phyloP scores from a whole-genome alignment of 2,113 vertebrate genomes.

The Ctenomys sociabilis region DNA sequence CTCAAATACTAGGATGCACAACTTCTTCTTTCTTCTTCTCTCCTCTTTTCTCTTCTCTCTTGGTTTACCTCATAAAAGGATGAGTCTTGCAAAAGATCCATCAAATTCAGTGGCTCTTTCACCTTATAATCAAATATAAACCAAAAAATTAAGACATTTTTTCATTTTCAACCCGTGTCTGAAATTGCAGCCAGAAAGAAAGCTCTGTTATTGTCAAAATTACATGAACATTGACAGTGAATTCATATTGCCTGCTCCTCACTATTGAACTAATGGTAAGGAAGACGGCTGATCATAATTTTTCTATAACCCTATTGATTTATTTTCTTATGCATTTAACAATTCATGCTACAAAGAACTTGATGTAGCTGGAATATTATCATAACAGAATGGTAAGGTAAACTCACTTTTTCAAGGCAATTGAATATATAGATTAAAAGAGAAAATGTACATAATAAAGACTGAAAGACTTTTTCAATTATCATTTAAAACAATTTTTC shows the following conservation, averaged over 20 bases:
- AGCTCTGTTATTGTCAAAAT: neutral
- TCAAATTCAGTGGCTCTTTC: neutral
- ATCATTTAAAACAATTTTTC: conserved; percentile 11
- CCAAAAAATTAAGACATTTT: neutral
- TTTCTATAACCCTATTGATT: neutral
- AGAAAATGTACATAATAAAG: neutral
- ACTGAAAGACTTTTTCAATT: neutral
- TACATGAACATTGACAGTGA: neutral
- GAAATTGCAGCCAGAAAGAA: neutral
- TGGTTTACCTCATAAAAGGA: neutral
- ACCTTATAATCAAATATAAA: neutral
- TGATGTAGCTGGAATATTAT: neutral
- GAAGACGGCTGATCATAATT: neutral
- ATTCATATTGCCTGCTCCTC: neutral
- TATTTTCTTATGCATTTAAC: neutral
- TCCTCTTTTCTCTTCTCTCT: neutral
- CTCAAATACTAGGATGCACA: rapidly evolving
- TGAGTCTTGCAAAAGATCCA: neutral
- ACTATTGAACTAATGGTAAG: neutral
- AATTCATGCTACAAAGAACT: neutral
- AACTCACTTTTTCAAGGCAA: neutral
- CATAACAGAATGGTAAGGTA: neutral
- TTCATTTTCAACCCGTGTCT: conserved; percentile 14
- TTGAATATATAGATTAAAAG: neutral
- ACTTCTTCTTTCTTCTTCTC: too few species aligned